Evolutionary conservation across 2,797 vertebrate genomes (phyloP), one percentile per base, ranked within the genome.

Genomic region (Gobionotothen gibberifrons): DNA sequence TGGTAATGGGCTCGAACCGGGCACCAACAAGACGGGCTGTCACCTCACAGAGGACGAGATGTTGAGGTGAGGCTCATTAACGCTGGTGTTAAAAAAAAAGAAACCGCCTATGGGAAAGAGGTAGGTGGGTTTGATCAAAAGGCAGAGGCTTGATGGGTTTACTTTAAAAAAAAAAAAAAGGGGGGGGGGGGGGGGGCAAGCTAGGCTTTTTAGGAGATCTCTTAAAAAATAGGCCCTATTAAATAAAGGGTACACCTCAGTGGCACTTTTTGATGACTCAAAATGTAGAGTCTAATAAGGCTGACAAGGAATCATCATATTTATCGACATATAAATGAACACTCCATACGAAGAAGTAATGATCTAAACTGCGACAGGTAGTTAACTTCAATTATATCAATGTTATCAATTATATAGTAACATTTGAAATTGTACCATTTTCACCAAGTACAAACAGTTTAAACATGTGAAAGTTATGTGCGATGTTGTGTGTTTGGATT

Each of bases 71-170:
- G 76, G 83, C 76, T 87, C 86, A 90, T 89, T 94, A 94, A 93
- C 87, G 89, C 88, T 58, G 83, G 84, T 86, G 87, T 90, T 90
- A 84, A 88, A 87, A 85, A 85, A 39, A 87, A 85, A 83, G 26
- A 71, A 81, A 85, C 79, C 66, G 76, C 81, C 87, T 78, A 81
- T 88, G 89, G 89, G 78, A 88, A 85, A 46, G 79, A 74, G 77
- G 69, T 48, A 68, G 26, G 56, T 68, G 63, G 77, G 71, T 86
- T 87, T 92, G 90, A 94, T 93, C 85, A 92, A 93, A 94, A 93
- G 84, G 77, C 72, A 83, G 19, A 79, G 72, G 71, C 79, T 89
- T 89, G 91, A 90, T 87, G 87, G 88, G 73, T 55, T 75, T 77
- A 71, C 67, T 75, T 93, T 92, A 86, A 84, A 91, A 67, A 40